Base-by-base conservation (phyloP, 2,888 invertebrate genomes). In the Ametastegia equiseti region DNA sequence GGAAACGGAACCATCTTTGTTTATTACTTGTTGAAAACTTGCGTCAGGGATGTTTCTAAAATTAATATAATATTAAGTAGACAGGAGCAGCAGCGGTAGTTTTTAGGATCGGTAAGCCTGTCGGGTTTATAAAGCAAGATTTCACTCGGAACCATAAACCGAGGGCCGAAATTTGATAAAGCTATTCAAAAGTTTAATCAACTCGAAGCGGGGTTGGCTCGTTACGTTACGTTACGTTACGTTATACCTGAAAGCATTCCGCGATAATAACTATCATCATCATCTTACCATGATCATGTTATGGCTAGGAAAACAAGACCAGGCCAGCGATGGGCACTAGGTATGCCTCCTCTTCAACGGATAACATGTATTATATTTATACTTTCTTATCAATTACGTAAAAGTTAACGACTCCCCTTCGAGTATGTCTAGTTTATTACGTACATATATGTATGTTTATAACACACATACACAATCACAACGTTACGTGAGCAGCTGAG, bases 111-210 rank as follows among this genome's bases (percentile, higher is more conserved):
- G 13, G 15, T 27, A 13, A 36, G 33, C 63, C 63, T 33, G 27
- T 47, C 47, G 45, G 2, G n/a, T 39, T 39, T 3, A 27, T 47
- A 47, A 71, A 36, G 42, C n/a, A n/a, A n/a, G 45, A 27, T 71
- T 67, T 60, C 39, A 39, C 11, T 39, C 65, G 19, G 2, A 65
- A n/a, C 65, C 65, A 19, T 11, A 13, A 65, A 23, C n/a, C n/a
- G 54, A 54, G 19, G 54, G 33, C 6, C 54, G 75, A 75, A 75
- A 75, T 75, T 75, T 75, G 75, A 75, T 75, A 75, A 75, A 54
- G 75, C 75, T 75, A 75, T 45, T 75, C 75, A 75, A 54, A 30
- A 54, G 75, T 54, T 75, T 75, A 75, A 75, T 75, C 33, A 75
- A 54, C 75, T 54, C 54, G n/a, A 36, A 36, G 19, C 33, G 54